Evolutionary conservation across 35 echinoderm and acorn worm genomes (phyloP).

Genomic region (Lytechinus variegatus): DNA sequence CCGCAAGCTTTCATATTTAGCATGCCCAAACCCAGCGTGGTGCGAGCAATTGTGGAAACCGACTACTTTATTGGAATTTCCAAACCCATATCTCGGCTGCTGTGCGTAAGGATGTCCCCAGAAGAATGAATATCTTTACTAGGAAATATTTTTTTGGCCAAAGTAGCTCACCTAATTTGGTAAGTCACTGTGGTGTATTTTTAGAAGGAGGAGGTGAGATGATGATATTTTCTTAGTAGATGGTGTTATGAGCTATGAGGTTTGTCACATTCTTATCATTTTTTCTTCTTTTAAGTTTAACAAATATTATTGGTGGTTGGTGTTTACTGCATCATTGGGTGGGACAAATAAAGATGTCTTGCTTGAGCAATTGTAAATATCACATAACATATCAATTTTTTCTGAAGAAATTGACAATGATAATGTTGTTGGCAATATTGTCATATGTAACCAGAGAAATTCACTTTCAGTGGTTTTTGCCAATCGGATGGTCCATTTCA

Average conservation of each 20-base stretch:
- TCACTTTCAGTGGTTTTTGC: too few species aligned
- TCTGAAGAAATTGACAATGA: too few species aligned
- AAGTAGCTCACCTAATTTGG: background rate
- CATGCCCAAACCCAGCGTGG: background rate
- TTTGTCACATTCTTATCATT: background rate
- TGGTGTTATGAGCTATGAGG: background rate
- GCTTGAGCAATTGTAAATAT: too few species aligned
- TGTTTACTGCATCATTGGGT: too few species aligned
- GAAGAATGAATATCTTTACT: background rate
- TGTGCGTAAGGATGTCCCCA: background rate
- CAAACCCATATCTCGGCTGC: background rate
- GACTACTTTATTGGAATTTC: conserved; percentile 19
- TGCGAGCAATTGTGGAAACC: conserved; percentile 32
- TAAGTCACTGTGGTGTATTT: background rate
- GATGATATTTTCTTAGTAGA: background rate
- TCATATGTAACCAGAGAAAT: too few species aligned
- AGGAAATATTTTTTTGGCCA: background rate
- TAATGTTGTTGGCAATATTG: too few species aligned
- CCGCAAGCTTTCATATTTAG: conserved; percentile 23
- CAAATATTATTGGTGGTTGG: too few species aligned
- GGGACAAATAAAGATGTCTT: too few species aligned
- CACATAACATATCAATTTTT: too few species aligned
- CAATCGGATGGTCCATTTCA: too few species aligned
- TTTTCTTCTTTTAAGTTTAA: too few species aligned
- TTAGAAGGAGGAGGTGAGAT: background rate